Evolutionary conservation across 2,113 vertebrate species (phyloP), one percentile per base, ranked within the genome.

Genomic region (Heterocephalus glaber): DNA sequence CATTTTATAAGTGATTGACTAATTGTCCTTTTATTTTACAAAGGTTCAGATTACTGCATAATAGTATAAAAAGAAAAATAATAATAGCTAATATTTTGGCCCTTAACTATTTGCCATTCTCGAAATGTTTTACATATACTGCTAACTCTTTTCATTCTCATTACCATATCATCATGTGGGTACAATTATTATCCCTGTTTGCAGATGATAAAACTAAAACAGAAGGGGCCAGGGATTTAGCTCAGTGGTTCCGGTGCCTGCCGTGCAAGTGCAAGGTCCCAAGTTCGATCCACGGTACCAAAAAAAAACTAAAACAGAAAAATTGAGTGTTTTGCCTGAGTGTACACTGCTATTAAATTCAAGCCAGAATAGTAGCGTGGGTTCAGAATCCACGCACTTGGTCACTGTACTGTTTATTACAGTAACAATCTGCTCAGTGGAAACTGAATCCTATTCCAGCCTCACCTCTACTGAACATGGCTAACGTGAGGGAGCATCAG

Each of bases 41-140:
- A 97, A 98, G 19, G 77, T 77, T 82, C 92, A 97, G 49, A 86
- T 81, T 88, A 4, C 49, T 93, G 7, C 38, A 26, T 86, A 28
- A 72, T 49, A 82, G 72, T 76, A 74, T 80, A 80, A 94, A 81
- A 89, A 49, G 17, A 63, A 70, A 90, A 92, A 72, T 19, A 80
- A 11, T 56, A 60, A 33, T 87, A n/a, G 52, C 16, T 77, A 80
- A 28, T 54, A 47, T 72, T 92, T 86, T 77, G 60, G 28, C 5
- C 30, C 10, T 96, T 90, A 33, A 35, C 47, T 79, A 1, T 61
- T 41, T 72, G 7, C n/a, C 38, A 38, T 13, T 8, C 6, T 61
- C 26, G 49, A 44, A 56, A 28, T 81, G 65, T 86, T 94, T 84
- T 70, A 41, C 9, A n/a, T 44, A 13, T 35, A 33, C 58, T 66